Conservation (phyloP, 2,888 invertebrate genomes). For the Agriopis leucophaearia region DNA sequence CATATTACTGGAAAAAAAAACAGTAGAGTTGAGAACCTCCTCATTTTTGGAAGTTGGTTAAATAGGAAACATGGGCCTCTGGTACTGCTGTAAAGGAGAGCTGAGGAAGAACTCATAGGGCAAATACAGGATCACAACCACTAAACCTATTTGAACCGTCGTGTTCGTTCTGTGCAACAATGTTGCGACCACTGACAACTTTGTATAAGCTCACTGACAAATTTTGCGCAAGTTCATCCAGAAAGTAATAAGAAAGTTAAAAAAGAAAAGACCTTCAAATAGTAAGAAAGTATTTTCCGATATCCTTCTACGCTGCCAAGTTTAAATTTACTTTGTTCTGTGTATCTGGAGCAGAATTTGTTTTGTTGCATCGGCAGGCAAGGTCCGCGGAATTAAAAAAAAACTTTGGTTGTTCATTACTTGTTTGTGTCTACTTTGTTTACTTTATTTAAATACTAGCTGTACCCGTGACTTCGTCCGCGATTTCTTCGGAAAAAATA, state of each 20-base stretch:
- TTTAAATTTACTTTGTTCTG: conserved; percentile 36
- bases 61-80: too few species aligned
- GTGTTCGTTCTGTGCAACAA: not conserved
- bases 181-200: not conserved
- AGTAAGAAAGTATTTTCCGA: conserved; percentile 32
- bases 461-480: too few species aligned
- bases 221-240: conserved; percentile 15
- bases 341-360: conserved; percentile 24
- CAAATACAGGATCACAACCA: too few species aligned
- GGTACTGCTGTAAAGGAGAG: too few species aligned
- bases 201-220: conserved; percentile 7
- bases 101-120: too few species aligned
- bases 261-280: conserved; percentile 35
- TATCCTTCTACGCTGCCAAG: conserved; percentile 30
- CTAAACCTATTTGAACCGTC: not conserved
- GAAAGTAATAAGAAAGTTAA: conserved; percentile 38
- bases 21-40: too few species aligned
- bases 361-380: conserved; percentile 28
- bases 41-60: too few species aligned
- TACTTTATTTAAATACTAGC: not conserved
- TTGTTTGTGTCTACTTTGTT: not conserved
- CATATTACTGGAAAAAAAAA: too few species aligned
- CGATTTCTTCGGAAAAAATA: too few species aligned
- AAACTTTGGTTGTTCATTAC: not conserved
- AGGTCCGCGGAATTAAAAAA: conserved; percentile 17